Conservation (phyloP, 2,113 vertebrate species). For the Polypterus senegalus region DNA sequence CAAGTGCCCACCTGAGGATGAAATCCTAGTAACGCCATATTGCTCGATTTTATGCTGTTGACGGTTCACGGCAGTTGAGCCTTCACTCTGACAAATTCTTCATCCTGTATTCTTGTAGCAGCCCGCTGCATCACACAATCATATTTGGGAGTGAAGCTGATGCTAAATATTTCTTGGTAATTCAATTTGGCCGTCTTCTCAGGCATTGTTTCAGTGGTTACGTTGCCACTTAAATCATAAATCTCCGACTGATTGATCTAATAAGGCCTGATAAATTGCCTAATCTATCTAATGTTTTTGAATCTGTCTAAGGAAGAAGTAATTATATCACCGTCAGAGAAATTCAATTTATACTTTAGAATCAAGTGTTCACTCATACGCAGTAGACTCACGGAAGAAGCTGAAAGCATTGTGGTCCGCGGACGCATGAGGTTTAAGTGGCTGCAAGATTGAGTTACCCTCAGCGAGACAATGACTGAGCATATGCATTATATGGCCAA, state of each 20-base stretch:
- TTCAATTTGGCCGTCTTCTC: background rate
- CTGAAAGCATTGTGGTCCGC: background rate
- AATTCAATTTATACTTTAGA: background rate
- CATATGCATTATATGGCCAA: too few species aligned
- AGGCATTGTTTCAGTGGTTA: background rate
- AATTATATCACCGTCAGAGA: background rate
- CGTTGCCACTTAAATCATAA: background rate
- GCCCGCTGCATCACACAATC: too few species aligned
- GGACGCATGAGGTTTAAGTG: too few species aligned
- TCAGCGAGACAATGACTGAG: too few species aligned
- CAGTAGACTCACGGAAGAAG: background rate
- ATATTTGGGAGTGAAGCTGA: too few species aligned
- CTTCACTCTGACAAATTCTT: too few species aligned
- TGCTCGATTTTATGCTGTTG: too few species aligned
- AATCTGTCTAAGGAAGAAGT: background rate
- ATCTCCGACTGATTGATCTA: background rate
- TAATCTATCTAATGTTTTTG: background rate
- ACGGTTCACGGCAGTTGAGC: too few species aligned
- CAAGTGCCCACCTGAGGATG: too few species aligned
- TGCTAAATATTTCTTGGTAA: background rate
- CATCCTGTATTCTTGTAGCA: too few species aligned
- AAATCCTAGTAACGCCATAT: too few species aligned
- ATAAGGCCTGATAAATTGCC: background rate
- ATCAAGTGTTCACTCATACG: background rate
- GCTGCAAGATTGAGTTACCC: too few species aligned